Conservation (phyloP, 1,140 invertebrate species). For the Delia radicum region DNA sequence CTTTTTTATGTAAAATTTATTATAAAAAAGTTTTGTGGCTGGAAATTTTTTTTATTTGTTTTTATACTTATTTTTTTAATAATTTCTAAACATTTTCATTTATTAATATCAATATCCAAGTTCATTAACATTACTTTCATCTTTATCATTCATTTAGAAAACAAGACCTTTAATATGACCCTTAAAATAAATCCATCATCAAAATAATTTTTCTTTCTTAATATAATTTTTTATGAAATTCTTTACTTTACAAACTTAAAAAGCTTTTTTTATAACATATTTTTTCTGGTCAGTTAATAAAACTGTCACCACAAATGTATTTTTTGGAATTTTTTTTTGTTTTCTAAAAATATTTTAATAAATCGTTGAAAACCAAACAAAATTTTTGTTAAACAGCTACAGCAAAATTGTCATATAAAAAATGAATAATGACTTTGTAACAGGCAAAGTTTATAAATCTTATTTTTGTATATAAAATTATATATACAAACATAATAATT, state of each 20-base stretch:
- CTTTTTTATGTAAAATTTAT: too few relatives aligned
- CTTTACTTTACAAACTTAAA: not conserved
- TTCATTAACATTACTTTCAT: not conserved
- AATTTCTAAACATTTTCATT: not conserved
- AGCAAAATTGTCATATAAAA: not conserved
- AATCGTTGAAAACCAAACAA: not conserved
- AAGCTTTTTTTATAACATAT: not conserved
- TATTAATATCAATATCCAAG: not conserved
- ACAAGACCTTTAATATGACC: not conserved
- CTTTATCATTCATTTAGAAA: not conserved
- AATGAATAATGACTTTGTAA: not conserved
- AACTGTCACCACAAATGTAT: not conserved
- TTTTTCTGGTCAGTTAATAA: conserved; percentile 1
- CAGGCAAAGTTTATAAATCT: not conserved
- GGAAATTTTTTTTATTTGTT: too few relatives aligned
- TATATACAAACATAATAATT: not conserved
- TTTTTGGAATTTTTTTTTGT: not conserved
- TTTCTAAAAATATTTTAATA: not conserved
- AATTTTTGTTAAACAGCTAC: not conserved
- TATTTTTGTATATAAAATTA: not conserved
- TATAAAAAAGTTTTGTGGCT: too few relatives aligned
- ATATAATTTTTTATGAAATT: not conserved
- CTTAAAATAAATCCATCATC: not conserved
- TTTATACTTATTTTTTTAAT: too few relatives aligned
- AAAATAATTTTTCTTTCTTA: not conserved